phyloP scores from a whole-genome alignment of 2,888 invertebrate genomes.

The Tinea pellionella region DNA sequence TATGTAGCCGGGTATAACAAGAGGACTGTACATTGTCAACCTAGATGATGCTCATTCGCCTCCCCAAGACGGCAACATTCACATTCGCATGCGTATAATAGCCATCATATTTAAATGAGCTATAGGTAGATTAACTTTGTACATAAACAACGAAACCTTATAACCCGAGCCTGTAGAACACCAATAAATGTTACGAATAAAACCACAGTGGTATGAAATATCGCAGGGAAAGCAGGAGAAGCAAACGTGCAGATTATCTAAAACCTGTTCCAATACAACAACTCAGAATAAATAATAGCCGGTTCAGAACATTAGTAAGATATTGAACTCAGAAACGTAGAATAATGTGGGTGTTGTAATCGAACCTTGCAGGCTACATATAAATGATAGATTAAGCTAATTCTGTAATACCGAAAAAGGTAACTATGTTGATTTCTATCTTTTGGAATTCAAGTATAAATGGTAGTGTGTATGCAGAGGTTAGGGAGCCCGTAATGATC shows the following conservation, averaged over 20 bases:
- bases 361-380: conserved; percentile 16
- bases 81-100: too few species aligned
- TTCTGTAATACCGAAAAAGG: background rate
- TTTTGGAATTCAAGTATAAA: too few species aligned
- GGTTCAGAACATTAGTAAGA: conserved; percentile 54
- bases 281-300: conserved; percentile 46
- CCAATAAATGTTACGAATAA: conserved; percentile 9
- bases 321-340: conserved; percentile 30
- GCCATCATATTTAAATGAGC: background rate
- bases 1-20: too few species aligned
- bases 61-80: too few species aligned
- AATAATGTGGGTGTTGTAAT: conserved; percentile 30
- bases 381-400: background rate
- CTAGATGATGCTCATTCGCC: too few species aligned
- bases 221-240: conserved; percentile 10
- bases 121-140: background rate
- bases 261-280: conserved; percentile 29
- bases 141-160: conserved; percentile 1
- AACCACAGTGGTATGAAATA: conserved; percentile 10
- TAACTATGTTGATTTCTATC: too few species aligned
- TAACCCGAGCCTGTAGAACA: background rate
- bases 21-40: too few species aligned
- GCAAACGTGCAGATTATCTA: conserved; percentile 30
- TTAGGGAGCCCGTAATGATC: too few species aligned
- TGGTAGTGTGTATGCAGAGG: too few species aligned